A percentile compares a stretch with the other conserved stretches of the same genome.
Conservation (phyloP, 2,797 vertebrate species). For the Gallinago stenura region DNA sequence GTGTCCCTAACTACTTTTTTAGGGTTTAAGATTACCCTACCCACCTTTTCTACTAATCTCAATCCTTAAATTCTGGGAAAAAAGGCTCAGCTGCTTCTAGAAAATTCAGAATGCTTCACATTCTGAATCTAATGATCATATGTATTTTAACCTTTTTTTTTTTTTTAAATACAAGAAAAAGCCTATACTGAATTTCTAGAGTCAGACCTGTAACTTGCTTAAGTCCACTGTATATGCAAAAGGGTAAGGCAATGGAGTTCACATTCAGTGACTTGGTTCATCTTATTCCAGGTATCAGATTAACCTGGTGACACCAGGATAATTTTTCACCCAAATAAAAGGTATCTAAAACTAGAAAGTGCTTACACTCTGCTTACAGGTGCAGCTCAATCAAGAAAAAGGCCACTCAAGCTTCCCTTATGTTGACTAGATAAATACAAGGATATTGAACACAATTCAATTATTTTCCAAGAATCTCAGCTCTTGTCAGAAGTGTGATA, state of each 20-base stretch:
- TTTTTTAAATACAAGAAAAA: not conserved
- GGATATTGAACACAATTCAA: not conserved
- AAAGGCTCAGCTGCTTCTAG: not conserved
- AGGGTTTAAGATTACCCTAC: not conserved
- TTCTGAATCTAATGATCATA: not conserved
- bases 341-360: not conserved
- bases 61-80: not conserved
- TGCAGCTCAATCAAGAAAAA: not conserved
- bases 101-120: not conserved
- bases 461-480: not conserved
- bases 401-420: not conserved
- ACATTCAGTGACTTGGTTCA: not conserved
- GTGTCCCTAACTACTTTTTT: not conserved
- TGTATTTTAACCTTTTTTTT: not conserved
- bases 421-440: not conserved
- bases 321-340: not conserved
- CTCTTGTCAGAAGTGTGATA: not conserved
- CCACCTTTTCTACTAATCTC: not conserved
- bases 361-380: not conserved
- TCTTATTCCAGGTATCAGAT: not conserved
- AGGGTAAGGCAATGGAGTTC: not conserved
- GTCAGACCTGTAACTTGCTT: not conserved
- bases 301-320: not conserved
- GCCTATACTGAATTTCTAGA: not conserved
- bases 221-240: not conserved